Evolutionary conservation across 2,113 vertebrate species (phyloP), one percentile per base, ranked within the genome.

Genomic region (Aptenodytes patagonicus): DNA sequence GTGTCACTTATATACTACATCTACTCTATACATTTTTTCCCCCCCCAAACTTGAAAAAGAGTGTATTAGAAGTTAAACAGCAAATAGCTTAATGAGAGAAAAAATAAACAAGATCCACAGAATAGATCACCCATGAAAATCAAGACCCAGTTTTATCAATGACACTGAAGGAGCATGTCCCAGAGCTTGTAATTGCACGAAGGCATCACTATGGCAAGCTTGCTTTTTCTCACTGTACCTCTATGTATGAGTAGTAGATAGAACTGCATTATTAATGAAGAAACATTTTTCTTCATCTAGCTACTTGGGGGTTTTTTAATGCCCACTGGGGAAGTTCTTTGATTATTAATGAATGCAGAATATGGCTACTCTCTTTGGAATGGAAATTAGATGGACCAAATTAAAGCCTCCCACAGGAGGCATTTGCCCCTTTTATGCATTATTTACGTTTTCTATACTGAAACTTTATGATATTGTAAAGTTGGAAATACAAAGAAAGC

Each of bases 381-480:
- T 93, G 90, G 86, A 80, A 94, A 68, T 95, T 65, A 87, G 85
- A 81, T 87, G 91, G 94, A 96, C 87, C 85, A 97, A 96, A 97
- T 79, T 90, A 92, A 95, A 84, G 91, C 42, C 71, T 72, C 78
- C 40, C 66, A 54, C 44, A 73, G 47, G 76, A 94, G 13, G 70
- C 49, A 95, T 83, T 28, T 90, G 47, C 36, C 54, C 70, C 72
- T 54, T 87, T 72, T 68, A 68, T 93, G 70, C 68, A 96, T 86
- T 96, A 90, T 58, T 90, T 93, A 95, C 76, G 77, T 95, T 92
- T 94, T 82, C 49, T 87, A 83, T 86, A 86, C 71, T 93, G 69
- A 90, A 92, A 97, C 80, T 94, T 80, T 46, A 89, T 52, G 89
- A 75, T 91, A 95, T 69, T 78, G 71, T 83, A 73, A 97, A 92